phyloP scores from a whole-genome alignment of 2,888 invertebrate genomes.

The Apamea monoglypha region DNA sequence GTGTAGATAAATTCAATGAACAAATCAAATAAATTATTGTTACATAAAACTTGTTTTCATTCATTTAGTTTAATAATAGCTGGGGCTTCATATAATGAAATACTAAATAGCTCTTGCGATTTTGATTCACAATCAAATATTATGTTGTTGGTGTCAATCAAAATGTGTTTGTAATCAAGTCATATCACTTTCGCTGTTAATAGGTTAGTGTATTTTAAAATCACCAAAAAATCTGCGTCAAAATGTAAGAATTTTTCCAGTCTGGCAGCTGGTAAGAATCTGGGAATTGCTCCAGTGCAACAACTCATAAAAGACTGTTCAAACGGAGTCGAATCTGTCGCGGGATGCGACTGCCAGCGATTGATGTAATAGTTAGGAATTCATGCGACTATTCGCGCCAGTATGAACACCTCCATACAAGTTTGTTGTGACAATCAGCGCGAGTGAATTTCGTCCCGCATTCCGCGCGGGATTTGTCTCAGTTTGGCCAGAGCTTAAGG shows the following conservation, averaged over 20 bases:
- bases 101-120: not conserved
- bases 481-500: not conserved
- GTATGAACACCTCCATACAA: not conserved
- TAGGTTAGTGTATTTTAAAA: not conserved
- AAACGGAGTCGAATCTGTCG: not conserved
- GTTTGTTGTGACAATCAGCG: not conserved
- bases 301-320: not conserved
- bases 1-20: slow-evolving; percentile 58
- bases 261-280: too few relatives aligned
- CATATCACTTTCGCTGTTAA: not conserved
- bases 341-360: not conserved
- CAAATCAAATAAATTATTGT: slow-evolving; percentile 66
- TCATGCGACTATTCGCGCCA: not conserved
- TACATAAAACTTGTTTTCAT: slow-evolving; percentile 25
- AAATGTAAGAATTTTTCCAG: not conserved
- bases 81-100: not conserved
- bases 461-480: not conserved
- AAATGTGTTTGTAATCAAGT: not conserved
- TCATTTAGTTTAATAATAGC: not conserved
- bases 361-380: not conserved
- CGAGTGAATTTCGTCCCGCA: not conserved
- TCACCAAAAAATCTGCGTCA: not conserved
- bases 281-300: too few relatives aligned
- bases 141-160: not conserved
- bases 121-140: not conserved